A percentile compares a stretch with the other conserved stretches of the same genome.
Evolutionary conservation across 2,888 invertebrate genomes (phyloP).

Genomic region (Ennomos fuscantarius): DNA sequence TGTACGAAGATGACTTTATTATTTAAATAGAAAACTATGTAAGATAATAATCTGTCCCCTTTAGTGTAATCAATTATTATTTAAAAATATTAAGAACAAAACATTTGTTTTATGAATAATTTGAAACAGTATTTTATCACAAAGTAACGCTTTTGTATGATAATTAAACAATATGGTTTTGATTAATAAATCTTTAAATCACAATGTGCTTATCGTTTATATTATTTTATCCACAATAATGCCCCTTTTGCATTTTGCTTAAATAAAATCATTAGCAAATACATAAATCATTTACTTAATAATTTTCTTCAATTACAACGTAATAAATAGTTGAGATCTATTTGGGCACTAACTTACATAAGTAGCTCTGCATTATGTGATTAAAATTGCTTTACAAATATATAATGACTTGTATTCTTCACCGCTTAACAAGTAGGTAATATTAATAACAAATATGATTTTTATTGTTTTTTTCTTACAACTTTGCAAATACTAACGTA

Average conservation of each 20-base stretch:
- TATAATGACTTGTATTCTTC: no score
- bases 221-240: constrained; percentile 5
- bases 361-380: neutral
- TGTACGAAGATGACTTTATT: constrained; percentile 28
- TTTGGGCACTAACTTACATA: neutral
- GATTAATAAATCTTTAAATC: constrained; percentile 11
- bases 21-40: constrained; percentile 4
- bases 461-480: no score
- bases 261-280: neutral
- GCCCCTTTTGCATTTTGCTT: constrained; percentile 1
- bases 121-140: constrained; percentile 3
- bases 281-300: no score
- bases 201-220: constrained; percentile 6
- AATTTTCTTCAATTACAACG: no score
- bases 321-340: no score
- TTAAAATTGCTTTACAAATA: neutral
- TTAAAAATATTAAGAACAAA: constrained; percentile 11
- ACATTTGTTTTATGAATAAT: neutral
- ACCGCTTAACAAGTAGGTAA: no score
- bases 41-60: constrained; percentile 13
- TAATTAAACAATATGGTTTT: neutral
- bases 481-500: no score
- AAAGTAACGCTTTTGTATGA: no score
- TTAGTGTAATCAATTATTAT: constrained; percentile 5
- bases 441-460: no score